Conservation (phyloP, 2,797 vertebrate species). For the Vespertilio murinus region DNA sequence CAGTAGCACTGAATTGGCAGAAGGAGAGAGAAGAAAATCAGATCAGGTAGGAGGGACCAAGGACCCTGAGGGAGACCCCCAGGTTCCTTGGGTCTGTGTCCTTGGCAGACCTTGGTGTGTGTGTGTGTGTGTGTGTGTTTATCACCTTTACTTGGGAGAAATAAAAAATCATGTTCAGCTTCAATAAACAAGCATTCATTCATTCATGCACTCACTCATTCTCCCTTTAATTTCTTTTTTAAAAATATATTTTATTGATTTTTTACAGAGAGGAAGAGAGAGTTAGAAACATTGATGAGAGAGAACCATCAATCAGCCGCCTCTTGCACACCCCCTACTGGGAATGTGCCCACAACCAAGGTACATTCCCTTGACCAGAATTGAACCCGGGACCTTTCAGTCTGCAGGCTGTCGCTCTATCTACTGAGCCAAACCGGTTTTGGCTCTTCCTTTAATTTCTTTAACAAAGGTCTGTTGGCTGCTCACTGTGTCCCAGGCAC, state of each 20-base stretch:
- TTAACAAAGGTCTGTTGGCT: not conserved
- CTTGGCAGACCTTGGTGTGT: rapidly evolving
- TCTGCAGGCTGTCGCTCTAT: too few relatives aligned
- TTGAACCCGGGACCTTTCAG: too few relatives aligned
- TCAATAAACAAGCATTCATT: not conserved
- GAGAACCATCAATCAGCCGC: too few relatives aligned
- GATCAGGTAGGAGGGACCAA: not conserved
- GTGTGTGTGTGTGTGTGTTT: too few relatives aligned
- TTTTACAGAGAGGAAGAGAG: too few relatives aligned
- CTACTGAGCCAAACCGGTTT: too few relatives aligned
- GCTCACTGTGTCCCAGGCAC: not conserved
- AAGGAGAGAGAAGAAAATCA: not conserved
- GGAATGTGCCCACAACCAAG: too few relatives aligned
- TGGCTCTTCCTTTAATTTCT: not conserved
- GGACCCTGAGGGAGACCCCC: not conserved
- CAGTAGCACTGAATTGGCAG: conserved; percentile 64
- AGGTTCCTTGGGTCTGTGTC: not conserved
- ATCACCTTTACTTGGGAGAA: not conserved
- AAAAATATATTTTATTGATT: too few relatives aligned
- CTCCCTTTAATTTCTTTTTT: not conserved
- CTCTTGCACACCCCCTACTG: too few relatives aligned
- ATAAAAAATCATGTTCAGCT: not conserved
- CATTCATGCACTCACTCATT: not conserved
- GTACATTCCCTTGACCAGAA: too few relatives aligned
- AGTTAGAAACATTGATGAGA: too few relatives aligned